A percentile compares a stretch with the other conserved stretches of the same genome.
These are phyloP conservation scores for Brevimyrus niger DNA, from an alignment of 2,113 vertebrate species.

Conservation along the genomic window DNA sequence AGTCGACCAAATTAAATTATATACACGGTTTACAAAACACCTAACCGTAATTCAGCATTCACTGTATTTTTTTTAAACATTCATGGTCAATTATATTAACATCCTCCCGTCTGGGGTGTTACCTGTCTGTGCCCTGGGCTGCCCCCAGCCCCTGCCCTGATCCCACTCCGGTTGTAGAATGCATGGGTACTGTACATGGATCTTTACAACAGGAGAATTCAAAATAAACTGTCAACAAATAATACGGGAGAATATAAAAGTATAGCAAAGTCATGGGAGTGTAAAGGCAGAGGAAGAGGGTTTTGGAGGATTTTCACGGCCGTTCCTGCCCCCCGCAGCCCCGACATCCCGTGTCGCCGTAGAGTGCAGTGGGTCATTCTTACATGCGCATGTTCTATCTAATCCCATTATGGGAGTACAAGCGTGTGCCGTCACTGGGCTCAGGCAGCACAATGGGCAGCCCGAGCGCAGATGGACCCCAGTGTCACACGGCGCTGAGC, in stretches of 20 bases:
- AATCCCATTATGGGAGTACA: constrained; percentile 36
- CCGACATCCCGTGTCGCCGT: neutral
- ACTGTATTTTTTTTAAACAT: neutral
- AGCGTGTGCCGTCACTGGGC: constrained; percentile 28
- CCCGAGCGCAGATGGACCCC: constrained; percentile 15
- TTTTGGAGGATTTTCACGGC: neutral
- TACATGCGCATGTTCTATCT: constrained; percentile 29
- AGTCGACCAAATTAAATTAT: neutral
- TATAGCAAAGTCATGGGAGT: neutral
- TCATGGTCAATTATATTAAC: neutral
- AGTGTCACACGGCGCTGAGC: neutral
- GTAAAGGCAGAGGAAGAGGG: neutral
- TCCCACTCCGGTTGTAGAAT: too few relatives aligned
- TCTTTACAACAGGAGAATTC: neutral
- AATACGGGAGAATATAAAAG: neutral
- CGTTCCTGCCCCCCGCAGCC: neutral
- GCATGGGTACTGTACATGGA: neutral
- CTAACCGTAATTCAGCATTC: neutral
- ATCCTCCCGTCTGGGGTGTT: neutral
- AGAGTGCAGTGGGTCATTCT: constrained; percentile 13
- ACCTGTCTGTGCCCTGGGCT: neutral
- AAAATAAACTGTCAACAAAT: neutral
- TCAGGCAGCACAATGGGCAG: constrained; percentile 30
- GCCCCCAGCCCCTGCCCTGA: too few relatives aligned
- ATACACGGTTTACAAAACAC: neutral